Base-by-base conservation (phyloP, 1,140 invertebrate genomes). In the Probaryconus sp. region DNA sequence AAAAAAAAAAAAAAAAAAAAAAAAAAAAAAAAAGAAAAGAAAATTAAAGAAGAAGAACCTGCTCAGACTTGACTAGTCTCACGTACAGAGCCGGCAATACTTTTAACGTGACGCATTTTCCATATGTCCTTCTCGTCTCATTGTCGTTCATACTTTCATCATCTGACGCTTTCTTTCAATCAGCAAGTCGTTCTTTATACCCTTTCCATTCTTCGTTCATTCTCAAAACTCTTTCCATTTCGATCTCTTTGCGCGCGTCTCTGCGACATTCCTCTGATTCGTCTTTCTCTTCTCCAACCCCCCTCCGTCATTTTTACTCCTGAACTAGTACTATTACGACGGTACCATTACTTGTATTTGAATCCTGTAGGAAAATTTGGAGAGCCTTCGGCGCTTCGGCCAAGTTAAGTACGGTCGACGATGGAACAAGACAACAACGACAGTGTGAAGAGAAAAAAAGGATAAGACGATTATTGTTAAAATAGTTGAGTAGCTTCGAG, bases 271-370 rank as follows among this genome's bases (percentile, higher is more conserved):
- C 5, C n/a, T n/a, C n/a, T n/a, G n/a, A n/a, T n/a, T n/a, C n/a
- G n/a, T n/a, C n/a, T n/a, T n/a, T n/a, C n/a, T n/a, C n/a, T n/a
- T n/a, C n/a, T n/a, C n/a, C n/a, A n/a, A n/a, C n/a, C 11, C 2
- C 30, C 45, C 5, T 26, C 3, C 17, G 1, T 9, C 21, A n/a
- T n/a, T n/a, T n/a, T n/a, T n/a, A n/a, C n/a, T n/a, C n/a, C n/a
- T n/a, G n/a, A n/a, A n/a, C n/a, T n/a, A n/a, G n/a, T n/a, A n/a
- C n/a, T n/a, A n/a, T n/a, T n/a, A n/a, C n/a, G n/a, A n/a, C n/a
- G n/a, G n/a, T n/a, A n/a, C n/a, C n/a, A 33, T 76, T 76, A 76
- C 67, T 65, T 70, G 60, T 65, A 75, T 64, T 76, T 65, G 72
- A 76, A 65, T 60, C 58, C 65, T 51, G 58, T 65, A 60, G 58